Evolutionary conservation across 2,888 invertebrate species (phyloP).

Genomic region (Griposia aprilina): DNA sequence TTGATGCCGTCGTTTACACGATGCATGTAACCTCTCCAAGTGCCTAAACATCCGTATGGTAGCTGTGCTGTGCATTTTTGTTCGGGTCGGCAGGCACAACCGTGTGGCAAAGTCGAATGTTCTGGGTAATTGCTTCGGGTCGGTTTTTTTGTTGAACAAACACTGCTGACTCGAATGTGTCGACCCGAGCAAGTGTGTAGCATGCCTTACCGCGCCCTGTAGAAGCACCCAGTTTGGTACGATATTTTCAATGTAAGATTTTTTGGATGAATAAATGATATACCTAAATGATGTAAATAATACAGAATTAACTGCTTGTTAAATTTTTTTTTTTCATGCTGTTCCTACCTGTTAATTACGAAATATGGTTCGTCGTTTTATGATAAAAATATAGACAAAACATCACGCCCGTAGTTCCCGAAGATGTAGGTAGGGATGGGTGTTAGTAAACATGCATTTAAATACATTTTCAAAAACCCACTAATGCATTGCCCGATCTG

Average conservation of each 20-base stretch:
- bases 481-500: neutral
- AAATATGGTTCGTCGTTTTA: neutral
- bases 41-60: neutral
- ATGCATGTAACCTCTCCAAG: neutral
- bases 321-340: neutral
- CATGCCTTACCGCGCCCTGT: neutral
- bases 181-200: neutral
- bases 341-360: neutral
- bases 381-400: neutral
- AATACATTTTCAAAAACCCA: neutral
- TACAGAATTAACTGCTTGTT: neutral
- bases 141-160: neutral
- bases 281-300: neutral
- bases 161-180: neutral
- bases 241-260: neutral
- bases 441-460: neutral
- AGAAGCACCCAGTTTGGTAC: neutral
- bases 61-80: too few relatives aligned
- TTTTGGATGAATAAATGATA: neutral
- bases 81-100: neutral
- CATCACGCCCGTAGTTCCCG: neutral
- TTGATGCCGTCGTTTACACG: neutral
- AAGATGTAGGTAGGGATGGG: neutral
- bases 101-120: neutral
- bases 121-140: neutral